Evolutionary conservation across 2,888 invertebrate genomes (phyloP).

Genomic region (Tipula helvola): DNA sequence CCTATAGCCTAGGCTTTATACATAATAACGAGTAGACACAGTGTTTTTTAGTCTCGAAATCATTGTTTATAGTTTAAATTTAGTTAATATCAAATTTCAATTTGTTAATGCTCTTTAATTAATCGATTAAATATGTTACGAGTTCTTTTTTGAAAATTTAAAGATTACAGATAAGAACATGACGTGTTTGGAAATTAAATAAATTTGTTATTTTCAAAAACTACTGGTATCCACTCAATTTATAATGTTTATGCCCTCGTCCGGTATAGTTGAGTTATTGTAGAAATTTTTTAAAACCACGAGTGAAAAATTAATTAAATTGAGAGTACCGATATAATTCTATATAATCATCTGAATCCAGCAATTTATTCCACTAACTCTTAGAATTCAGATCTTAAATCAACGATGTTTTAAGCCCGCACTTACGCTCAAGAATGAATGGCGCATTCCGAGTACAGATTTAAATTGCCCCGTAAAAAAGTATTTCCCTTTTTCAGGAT

Average conservation of each 20-base stretch:
- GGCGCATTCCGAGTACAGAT: no score
- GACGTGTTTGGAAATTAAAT: neutral
- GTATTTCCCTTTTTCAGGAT: no score
- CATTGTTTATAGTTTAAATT: neutral
- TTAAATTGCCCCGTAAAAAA: no score
- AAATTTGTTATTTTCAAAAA: neutral
- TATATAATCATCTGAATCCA: no score
- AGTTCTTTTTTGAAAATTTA: neutral
- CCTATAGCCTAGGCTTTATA: neutral
- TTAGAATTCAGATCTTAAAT: no score
- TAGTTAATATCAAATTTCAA: neutral
- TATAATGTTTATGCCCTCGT: neutral
- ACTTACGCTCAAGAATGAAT: no score
- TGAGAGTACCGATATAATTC: no score
- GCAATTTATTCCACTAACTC: no score
- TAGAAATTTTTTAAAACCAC: no score
- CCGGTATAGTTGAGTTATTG: no score
- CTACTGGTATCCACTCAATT: neutral
- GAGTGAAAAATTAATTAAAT: no score
- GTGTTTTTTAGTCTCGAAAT: neutral
- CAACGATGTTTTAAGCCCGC: no score
- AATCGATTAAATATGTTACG: neutral
- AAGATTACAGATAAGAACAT: neutral
- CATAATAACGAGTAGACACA: neutral
- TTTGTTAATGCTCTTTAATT: conserved; percentile 4